Conservation (phyloP, 2,888 invertebrate genomes). For the Leucophenga maculata region DNA sequence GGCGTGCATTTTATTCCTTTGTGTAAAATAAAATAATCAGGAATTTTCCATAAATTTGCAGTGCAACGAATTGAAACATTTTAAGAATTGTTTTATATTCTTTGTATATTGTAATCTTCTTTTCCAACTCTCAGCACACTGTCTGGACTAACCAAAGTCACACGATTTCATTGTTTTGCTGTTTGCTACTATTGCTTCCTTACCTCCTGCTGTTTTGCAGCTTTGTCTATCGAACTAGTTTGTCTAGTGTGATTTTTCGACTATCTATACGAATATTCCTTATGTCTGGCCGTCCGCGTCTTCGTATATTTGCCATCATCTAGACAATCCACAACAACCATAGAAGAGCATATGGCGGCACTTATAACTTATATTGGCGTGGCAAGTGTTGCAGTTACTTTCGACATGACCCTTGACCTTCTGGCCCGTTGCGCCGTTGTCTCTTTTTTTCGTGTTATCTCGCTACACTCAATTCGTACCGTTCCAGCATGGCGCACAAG, state of each 20-base stretch:
- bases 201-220: too few species aligned
- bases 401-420: slow-evolving; percentile 63
- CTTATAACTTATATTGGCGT: slow-evolving; percentile 31
- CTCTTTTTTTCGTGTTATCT: too few species aligned
- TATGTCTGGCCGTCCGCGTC: not conserved
- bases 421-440: slow-evolving; percentile 2
- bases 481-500: slow-evolving; percentile 11
- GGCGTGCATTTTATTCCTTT: too few species aligned
- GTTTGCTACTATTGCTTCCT: too few species aligned
- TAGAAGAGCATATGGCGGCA: not conserved
- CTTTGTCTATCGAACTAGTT: not conserved
- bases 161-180: too few species aligned
- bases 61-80: too few species aligned
- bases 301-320: not conserved
- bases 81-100: too few species aligned
- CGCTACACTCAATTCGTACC: not conserved
- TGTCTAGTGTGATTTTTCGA: not conserved
- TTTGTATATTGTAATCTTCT: too few species aligned
- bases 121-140: too few species aligned
- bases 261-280: not conserved
- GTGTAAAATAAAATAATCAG: too few species aligned
- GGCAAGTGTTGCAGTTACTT: slow-evolving; percentile 62
- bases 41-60: too few species aligned
- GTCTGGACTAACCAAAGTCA: too few species aligned
- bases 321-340: not conserved